These are phyloP conservation scores for Phragmatobia fuliginosa DNA, from an alignment of 2,888 invertebrate species.

Conservation along the genomic window DNA sequence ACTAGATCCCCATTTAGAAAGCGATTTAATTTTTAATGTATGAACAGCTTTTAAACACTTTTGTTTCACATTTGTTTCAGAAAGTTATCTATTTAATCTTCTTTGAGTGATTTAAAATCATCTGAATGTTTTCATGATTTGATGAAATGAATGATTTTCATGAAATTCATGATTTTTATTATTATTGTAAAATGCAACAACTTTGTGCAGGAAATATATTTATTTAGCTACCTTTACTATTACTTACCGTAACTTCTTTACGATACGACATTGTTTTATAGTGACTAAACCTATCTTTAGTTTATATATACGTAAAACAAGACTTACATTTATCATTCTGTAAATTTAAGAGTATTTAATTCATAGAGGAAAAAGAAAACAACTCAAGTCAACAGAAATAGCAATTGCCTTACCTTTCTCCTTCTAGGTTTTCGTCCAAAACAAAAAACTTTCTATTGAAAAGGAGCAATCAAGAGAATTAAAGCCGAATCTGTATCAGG, in stretches of 20 bases:
- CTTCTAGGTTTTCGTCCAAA: constrained; percentile 32
- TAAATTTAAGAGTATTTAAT: no score
- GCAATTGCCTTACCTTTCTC: constrained; percentile 31
- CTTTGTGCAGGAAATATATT: no score
- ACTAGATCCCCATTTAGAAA: constrained; percentile 1
- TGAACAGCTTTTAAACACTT: background rate
- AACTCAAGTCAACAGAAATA: background rate
- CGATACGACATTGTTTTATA: no score
- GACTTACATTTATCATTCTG: no score
- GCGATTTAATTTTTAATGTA: background rate
- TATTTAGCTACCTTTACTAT: no score
- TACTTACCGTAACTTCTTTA: no score
- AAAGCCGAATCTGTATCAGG: constrained; percentile 56
- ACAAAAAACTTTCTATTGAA: constrained; percentile 50
- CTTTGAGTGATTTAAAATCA: no score
- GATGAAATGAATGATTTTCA: no score
- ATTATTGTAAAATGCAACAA: no score
- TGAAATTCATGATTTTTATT: no score
- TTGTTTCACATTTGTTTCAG: background rate
- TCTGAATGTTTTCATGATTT: no score
- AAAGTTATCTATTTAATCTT: background rate
- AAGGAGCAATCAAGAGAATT: constrained; percentile 60
- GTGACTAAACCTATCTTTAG: no score
- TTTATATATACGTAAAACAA: background rate
- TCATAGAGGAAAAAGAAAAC: background rate